Evolutionary conservation across 2,888 invertebrate genomes (phyloP), one percentile per base, ranked within the genome.

Genomic region (Rhagium mordax): DNA sequence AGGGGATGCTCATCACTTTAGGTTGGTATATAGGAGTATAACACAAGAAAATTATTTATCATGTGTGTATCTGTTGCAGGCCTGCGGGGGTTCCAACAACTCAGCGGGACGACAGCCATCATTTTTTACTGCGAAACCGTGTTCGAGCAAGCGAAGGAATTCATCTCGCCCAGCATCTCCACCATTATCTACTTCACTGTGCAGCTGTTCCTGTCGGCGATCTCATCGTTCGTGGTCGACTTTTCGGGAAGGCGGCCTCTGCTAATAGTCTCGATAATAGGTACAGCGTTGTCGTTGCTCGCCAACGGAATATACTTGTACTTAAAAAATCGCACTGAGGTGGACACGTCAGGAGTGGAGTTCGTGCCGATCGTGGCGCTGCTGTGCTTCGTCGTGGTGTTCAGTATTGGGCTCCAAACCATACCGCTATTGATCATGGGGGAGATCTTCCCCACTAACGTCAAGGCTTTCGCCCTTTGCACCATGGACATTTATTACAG

Each of bases 91-190:
- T 87, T 90, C 27, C 91, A 91, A 72, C 87, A 87, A 75, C 82
- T 92, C 41, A 91, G 91, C 80, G 93, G 92, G 1, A 91, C 91
- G 65, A 91, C 91, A 29, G 91, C 91, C 0, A 90, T 92, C 2
- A 89, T 91, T 0, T 90, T 91, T 3, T 92, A 92, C 81, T 90
- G 91, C 0, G 91, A 92, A 75, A 88, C 88, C 0, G 85, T 89
- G 8, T 85, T 89, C 24, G 75, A 87, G 8, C 87, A 88, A 33
- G 81, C 87, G 0, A 83, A 84, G 6, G 87, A 86, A 72, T 81
- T 86, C 33, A 80, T 89, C 1, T 88, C 89, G 1, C 87, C 90
- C 5, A 83, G 74, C 27, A 74, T 77, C 2, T 83, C 83, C 4
- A 81, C 86, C 1, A 84, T 84, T 47, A 81, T 86, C 15, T 86